These are phyloP conservation scores for Hapalemur alaotrensis DNA, from an alignment of 2,797 vertebrate genomes.

Conservation along the genomic window DNA sequence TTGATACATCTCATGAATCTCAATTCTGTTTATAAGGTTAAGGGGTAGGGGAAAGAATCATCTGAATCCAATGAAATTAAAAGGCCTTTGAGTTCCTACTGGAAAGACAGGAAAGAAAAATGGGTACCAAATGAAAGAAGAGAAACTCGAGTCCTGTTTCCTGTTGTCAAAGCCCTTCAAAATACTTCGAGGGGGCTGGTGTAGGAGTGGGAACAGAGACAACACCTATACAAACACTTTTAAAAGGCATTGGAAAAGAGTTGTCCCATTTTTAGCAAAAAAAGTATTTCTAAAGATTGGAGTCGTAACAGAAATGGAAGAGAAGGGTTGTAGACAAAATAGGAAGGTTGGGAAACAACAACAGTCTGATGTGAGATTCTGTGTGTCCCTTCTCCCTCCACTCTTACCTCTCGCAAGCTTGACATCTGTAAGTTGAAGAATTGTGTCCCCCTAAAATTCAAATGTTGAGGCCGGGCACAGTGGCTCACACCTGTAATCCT, in stretches of 20 bases:
- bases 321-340: neutral
- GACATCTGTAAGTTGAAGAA: neutral
- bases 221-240: neutral
- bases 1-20: neutral
- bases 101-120: neutral
- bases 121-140: neutral
- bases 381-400: neutral
- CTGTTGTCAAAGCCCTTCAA: neutral
- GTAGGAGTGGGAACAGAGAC: neutral
- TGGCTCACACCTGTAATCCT: neutral
- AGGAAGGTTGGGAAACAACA: neutral
- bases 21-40: neutral
- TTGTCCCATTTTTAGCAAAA: neutral
- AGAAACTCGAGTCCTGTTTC: neutral
- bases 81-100: neutral
- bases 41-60: neutral
- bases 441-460: neutral
- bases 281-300: neutral
- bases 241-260: neutral
- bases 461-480: neutral
- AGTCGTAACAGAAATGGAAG: neutral
- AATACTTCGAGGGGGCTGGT: neutral
- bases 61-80: neutral
- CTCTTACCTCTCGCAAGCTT: neutral
- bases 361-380: neutral